Evolutionary conservation across 2,797 vertebrate species (phyloP).

Genomic region (Crocodylus rhombifer): DNA sequence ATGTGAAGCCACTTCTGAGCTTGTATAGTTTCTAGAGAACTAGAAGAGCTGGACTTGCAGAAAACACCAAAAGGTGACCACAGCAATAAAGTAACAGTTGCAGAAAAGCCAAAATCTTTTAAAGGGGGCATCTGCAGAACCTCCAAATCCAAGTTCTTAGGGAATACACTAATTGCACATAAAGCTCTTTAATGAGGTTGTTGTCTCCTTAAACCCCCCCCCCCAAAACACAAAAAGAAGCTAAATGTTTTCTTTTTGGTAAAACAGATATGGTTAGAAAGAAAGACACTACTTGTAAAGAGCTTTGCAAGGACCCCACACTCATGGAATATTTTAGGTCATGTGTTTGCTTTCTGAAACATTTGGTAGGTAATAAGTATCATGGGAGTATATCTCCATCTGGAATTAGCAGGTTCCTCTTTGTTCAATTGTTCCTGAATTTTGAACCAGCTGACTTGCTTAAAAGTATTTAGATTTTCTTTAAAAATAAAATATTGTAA

Average conservation of each 20-base stretch:
- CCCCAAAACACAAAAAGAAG: not conserved
- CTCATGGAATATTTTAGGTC: conserved; percentile 84
- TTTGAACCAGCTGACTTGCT: conserved; percentile 71
- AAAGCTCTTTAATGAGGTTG: conserved; percentile 73
- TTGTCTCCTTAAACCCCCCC: conserved; percentile 55
- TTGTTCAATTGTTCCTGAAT: conserved; percentile 81
- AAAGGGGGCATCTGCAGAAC: conserved; percentile 78
- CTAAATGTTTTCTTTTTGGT: conserved; percentile 68
- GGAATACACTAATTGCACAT: conserved; percentile 66
- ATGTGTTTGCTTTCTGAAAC: conserved; percentile 86
- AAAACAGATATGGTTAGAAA: conserved; percentile 82
- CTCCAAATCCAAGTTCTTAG: conserved; percentile 59
- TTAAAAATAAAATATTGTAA: conserved; percentile 78
- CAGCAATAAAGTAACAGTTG: conserved; percentile 55
- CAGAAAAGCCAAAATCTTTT: conserved; percentile 78
- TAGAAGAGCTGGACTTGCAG: conserved; percentile 21
- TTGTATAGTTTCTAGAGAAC: conserved; percentile 24
- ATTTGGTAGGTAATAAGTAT: conserved; percentile 85
- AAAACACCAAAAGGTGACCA: conserved; percentile 62
- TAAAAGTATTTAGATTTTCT: conserved; percentile 84
- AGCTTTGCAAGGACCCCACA: conserved; percentile 81
- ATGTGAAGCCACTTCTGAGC: conserved; percentile 1
- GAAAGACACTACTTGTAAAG: conserved; percentile 81
- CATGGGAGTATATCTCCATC: conserved; percentile 84
- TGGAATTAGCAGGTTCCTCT: conserved; percentile 83